Evolutionary conservation across 2,113 vertebrate species (phyloP), one percentile per base, ranked within the genome.

Genomic region (Desmodus rotundus): DNA sequence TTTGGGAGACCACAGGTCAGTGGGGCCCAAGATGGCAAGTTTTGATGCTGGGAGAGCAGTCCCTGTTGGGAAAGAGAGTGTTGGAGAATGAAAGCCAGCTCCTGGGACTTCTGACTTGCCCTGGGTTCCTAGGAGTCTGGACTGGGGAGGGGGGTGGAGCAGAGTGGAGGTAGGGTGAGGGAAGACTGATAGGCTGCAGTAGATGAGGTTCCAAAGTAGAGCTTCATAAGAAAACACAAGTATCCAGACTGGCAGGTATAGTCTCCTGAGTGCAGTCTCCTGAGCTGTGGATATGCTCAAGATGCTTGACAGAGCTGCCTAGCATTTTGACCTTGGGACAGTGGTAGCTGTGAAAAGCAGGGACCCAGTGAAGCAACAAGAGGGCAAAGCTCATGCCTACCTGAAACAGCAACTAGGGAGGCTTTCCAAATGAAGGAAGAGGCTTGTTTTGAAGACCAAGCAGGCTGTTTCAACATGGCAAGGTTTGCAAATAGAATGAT

Each of bases 141-240:
- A 5, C 45, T n/a, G 13, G 50, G 43, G 41, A 22, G 16, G 50
- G 36, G 41, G 33, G 38, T 70, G 7, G 61, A 45, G 19, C 19
- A 17, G 33, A 11, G 4, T 22, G 28, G 28, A 6, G 31, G 9
- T 11, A 14, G 28, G 47, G 12, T 0, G 0, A 45, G 50, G 19
- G 28, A 33, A 56, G 7, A 16, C 68, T 84, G 65, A 84, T 17
- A 16, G 70, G 24, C 24, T 31, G 36, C 67, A 19, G 36, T 36
- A 41, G 38, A 61, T 82, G 67, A 70, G 50, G 14, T 15, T 24
- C 22, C n/a, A 47, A 43, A 65, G 33, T 17, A 58, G 16, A 68
- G 24, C 2, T 63, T 78, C 56, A 54, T 54, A 68, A 31, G 36
- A 88, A 45, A 81, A 92, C 43, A 17, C 10, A 24, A 11, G 26